These are phyloP conservation scores for Microctonus aethiopoides DNA, from an alignment of 2,888 invertebrate species.

Conservation along the genomic window DNA sequence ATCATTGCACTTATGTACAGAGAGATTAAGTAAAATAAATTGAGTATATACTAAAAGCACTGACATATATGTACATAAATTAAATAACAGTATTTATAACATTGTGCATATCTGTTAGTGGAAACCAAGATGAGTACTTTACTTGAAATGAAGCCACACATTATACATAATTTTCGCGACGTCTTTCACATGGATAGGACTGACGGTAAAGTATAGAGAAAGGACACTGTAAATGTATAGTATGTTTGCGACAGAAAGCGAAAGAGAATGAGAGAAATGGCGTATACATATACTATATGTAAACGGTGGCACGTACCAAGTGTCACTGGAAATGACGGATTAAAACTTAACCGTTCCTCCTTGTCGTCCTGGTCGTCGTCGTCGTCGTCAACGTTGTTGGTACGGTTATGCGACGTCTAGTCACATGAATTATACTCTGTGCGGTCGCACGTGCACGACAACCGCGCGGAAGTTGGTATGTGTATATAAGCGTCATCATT, in stretches of 20 bases:
- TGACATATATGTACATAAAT: background rate
- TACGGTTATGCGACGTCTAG: conserved; percentile 19
- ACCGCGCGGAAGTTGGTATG: background rate
- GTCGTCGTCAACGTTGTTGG: background rate
- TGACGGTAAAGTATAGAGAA: too few relatives aligned
- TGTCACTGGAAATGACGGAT: conserved; percentile 44
- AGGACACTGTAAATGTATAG: background rate
- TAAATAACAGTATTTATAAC: conserved; percentile 9
- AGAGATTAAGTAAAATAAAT: conserved; percentile 24
- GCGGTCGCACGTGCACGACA: conserved; percentile 17
- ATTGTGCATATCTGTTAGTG: conserved; percentile 20
- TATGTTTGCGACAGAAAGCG: background rate
- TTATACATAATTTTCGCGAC: conserved; percentile 24
- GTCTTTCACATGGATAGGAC: conserved; percentile 16
- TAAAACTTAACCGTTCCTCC: conserved; percentile 45
- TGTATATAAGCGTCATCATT: conserved; percentile 6
- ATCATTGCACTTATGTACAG: conserved; percentile 24
- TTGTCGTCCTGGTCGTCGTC: background rate
- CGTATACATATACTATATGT: too few relatives aligned
- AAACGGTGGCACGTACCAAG: background rate
- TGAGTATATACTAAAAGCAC: conserved; percentile 10
- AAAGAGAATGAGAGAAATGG: background rate
- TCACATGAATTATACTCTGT: conserved; percentile 30
- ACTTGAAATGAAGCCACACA: conserved; percentile 34
- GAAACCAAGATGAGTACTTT: conserved; percentile 23